phyloP scores from a whole-genome alignment of 1,140 invertebrate genomes.

The Brachionus koreanus region DNA sequence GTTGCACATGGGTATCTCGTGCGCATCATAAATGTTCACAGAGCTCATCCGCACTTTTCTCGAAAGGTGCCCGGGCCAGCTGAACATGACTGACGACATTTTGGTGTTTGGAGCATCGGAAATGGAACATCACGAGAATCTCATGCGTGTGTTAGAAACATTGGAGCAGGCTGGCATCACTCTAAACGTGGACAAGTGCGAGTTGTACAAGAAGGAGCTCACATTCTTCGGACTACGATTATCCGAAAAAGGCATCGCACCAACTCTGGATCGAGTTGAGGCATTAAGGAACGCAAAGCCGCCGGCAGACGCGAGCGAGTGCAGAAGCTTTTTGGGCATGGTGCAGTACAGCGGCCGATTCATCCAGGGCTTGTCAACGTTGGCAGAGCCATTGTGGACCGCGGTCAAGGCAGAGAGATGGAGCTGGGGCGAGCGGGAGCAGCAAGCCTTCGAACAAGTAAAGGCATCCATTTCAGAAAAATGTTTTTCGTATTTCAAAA shows the following conservation, averaged over 20 bases:
- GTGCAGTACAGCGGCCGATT: background rate
- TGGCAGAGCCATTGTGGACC: slow-evolving; percentile 47
- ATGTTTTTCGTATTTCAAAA: slow-evolving; percentile 4
- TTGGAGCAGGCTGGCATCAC: slow-evolving; percentile 48
- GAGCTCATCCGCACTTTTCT: slow-evolving; percentile 45
- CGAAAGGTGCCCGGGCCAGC: slow-evolving; percentile 5
- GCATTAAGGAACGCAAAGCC: slow-evolving; percentile 34
- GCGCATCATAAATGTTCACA: slow-evolving; percentile 46
- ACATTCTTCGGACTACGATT: slow-evolving; percentile 54
- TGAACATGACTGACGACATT: slow-evolving; percentile 48
- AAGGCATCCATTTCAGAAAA: background rate
- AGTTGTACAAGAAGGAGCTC: slow-evolving; percentile 49
- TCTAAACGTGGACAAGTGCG: slow-evolving; percentile 54
- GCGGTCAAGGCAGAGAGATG: slow-evolving; percentile 47
- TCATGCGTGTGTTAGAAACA: slow-evolving; percentile 46
- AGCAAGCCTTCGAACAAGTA: slow-evolving; percentile 29
- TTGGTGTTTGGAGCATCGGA: slow-evolving; percentile 47
- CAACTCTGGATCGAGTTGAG: slow-evolving; percentile 43
- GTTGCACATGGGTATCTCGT: slow-evolving; percentile 56
- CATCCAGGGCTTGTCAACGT: background rate
- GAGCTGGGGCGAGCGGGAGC: slow-evolving; percentile 46
- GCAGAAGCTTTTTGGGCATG: slow-evolving; percentile 32
- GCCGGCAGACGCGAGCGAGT: slow-evolving; percentile 29
- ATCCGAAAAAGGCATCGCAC: slow-evolving; percentile 38
- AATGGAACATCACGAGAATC: slow-evolving; percentile 47